Evolutionary conservation across 2,888 invertebrate species (phyloP), one percentile per base, ranked within the genome.

Genomic region (Lapara coniferarum): DNA sequence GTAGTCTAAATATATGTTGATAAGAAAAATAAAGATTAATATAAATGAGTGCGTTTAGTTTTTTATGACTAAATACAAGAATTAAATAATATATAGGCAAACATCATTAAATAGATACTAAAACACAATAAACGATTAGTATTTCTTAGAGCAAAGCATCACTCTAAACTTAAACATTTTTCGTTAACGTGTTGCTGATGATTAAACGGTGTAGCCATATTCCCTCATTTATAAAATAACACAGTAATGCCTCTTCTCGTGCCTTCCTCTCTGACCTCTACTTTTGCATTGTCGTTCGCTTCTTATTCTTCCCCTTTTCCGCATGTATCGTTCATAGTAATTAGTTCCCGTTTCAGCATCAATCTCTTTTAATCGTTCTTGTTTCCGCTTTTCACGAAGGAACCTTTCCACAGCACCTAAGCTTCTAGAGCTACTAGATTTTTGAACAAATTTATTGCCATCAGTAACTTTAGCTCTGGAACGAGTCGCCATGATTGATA

Each of bases 241-340:
- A 63, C 63, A 63, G 19, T 49, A 19, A 19, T 49, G 46, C 19
- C 46, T 49, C 2, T 16, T 46, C 19, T 46, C 13, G 7, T 12
- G 13, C 19, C 49, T 63, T 19, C 63, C 63, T 19, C 46, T 19
- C 7, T 49, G 63, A 46, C 19, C 49, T 16, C 49, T 63, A 7
- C 63, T 19, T 25, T 12, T 46, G 5, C 12, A 19, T 13, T 63
- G 49, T 19, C 19, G 16, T 19, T 49, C 19, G 7, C 19, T 63
- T 63, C 63, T 63, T 63, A 19, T 46, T 59, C 55, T 67, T 30
- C 52, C 68, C 63, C 67, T 70, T 67, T 71, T 76, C n/a, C 69
- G 70, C 59, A 71, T 70, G 66, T 77, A 72, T 6, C 74, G 70
- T 69, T 73, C 67, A 69, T 74, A 74, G 67, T 76, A 75, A 19